Base-by-base conservation (phyloP, 2,797 vertebrate genomes). In the Micromesistius poutassou region DNA sequence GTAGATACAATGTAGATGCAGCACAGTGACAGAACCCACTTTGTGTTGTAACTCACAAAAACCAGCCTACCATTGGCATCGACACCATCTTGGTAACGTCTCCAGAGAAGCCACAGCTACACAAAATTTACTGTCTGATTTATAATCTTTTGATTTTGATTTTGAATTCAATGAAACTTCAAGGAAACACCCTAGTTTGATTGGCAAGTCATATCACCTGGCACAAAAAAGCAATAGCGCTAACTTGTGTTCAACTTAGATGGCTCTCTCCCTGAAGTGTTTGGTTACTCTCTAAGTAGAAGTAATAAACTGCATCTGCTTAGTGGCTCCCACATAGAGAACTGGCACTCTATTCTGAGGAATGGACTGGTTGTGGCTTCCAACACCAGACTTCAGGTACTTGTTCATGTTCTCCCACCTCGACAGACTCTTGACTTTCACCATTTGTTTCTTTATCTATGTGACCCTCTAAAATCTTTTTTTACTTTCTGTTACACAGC, bases 291-390 rank as follows among this genome's bases (percentile, higher is more conserved):
- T 76, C 16, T 68, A 12, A 75, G 10, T 22, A 75, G 30, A 12
- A 16, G n/a, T 70, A 14, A 36, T 76, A n/a, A 68, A 33, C 50
- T 76, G n/a, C 35, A 8, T 76, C 55, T 76, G 33, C 80, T 76
- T 75, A 97, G 96, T 91, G 96, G 96, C 84, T 97, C 96, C 74
- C 96, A 97, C 84, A 97, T 96, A 88, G 96, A 97, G 91, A 97
- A 97, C 78, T 97, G 96, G 96, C 96, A 97, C 92, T 97, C 96
- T 78, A 97, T 97, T 89, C 89, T 97, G 90, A 95, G 96, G 86
- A 97, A 97, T n/a, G 96, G 96, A 76, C 93, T 97, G 89, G 95
- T 97, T 75, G 96, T 96, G 90, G 96, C 96, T 87, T 97, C 96
- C 71, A 96, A 97, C 87, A 97, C 96, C 1, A 95, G 95, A 88